Evolutionary conservation across 2,888 invertebrate genomes (phyloP), one percentile per base, ranked within the genome.

Genomic region (Clepsis dumicolana): DNA sequence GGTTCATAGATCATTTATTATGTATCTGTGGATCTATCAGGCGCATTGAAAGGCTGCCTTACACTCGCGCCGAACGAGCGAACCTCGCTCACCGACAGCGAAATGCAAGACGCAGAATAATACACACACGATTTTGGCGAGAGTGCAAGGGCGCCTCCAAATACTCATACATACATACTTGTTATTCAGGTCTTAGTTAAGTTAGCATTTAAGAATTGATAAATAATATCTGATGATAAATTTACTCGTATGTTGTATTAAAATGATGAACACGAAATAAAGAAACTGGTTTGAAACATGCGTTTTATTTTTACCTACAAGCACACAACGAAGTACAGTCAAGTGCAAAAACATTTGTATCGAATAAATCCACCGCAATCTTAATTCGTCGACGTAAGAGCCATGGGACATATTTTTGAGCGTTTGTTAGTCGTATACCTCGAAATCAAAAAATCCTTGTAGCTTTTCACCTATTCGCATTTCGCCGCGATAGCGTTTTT

Each of bases 161-260:
- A 81, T 82, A 83, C 81, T 81, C 82, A 82, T 85, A 84, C 83
- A 81, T 85, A 87, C 80, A 79, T 83, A 89, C 88, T 92, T 92
- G 93, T 93, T 92, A 92, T 88, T 90, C 92, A 90, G 88, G 87
- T 90, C 88, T 85, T 88, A 90, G 78, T 89, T 93, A 93, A 92
- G 92, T 83, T 92, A 93, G 93, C 79, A 73, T 72, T 81, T 94
- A 94, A 94, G 93, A 87, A 92, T 91, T 91, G 89, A 92, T 93
- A 90, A 91, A 90, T 90, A 91, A 90, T 93, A 93, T 93, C 92
- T 89, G 93, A 93, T 89, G 93, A 94, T 94, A 93, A 93, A 87
- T 94, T 93, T 93, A 94, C 93, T 90, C 94, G 93, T 94, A 94
- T 94, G 94, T 94, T 94, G 94, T 94, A 94, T 91, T 93, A 91